Percentiles rank a stretch among this genome's conserved stretches.
Conservation (phyloP, 2,888 invertebrate species). For the Eupithecia subumbrata region DNA sequence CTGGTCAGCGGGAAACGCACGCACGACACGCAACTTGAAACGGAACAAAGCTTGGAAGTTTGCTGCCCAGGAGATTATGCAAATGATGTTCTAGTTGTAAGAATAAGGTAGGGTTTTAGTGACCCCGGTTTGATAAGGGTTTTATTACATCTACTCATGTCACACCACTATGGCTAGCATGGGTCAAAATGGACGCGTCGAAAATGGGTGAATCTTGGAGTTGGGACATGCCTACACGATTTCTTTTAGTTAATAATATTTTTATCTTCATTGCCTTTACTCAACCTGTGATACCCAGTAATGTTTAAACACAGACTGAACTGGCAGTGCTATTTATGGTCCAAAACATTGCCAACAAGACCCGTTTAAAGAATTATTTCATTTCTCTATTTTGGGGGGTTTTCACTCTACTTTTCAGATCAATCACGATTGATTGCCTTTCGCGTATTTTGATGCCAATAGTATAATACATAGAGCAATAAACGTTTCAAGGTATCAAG, state of each 20-base stretch:
- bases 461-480: not conserved
- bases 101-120: not conserved
- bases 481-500: not conserved
- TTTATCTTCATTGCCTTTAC: not conserved
- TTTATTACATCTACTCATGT: not conserved
- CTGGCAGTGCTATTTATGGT: too few species aligned
- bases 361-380: not conserved
- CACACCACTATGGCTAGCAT: not conserved
- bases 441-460: not conserved
- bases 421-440: not conserved
- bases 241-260: not conserved
- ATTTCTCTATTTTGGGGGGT: not conserved
- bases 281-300: too few species aligned
- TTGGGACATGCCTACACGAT: not conserved
- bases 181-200: not conserved
- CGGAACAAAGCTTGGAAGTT: not conserved
- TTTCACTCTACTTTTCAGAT: not conserved
- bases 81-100: conserved; percentile 1
- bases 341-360: too few species aligned
- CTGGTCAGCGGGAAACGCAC: conserved; percentile 1
- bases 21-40: conserved; percentile 12
- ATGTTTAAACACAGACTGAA: too few species aligned
- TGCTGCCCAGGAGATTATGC: conserved; percentile 2
- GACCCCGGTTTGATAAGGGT: not conserved
- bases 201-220: not conserved